These are phyloP conservation scores for Aphaenogaster rudis DNA, from an alignment of 1,140 invertebrate genomes.

Conservation along the genomic window DNA sequence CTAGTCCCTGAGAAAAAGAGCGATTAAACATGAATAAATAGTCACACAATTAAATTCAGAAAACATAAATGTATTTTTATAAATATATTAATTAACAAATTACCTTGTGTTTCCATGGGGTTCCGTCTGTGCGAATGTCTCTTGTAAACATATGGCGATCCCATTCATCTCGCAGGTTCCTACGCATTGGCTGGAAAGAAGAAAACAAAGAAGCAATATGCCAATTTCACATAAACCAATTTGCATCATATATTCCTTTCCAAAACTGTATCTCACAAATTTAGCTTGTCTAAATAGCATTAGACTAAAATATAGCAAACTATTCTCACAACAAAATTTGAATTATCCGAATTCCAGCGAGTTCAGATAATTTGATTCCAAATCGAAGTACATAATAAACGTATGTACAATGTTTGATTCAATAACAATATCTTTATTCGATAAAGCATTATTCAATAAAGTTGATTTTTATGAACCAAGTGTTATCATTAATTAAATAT, in stretches of 20 bases:
- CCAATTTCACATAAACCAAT: neutral
- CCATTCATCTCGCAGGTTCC: conserved; percentile 19
- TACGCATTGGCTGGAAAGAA: conserved; percentile 56
- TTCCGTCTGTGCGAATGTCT: conserved; percentile 44
- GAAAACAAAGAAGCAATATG: neutral
- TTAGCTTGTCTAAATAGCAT: neutral
- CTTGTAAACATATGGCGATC: conserved; percentile 50
- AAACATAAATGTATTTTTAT: neutral
- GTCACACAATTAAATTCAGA: neutral
- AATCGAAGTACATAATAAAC: neutral
- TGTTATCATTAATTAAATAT: neutral
- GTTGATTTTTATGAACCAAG: neutral
- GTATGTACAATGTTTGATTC: neutral
- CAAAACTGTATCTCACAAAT: neutral
- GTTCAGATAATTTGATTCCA: neutral
- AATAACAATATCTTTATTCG: neutral
- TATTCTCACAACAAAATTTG: conserved; percentile 22
- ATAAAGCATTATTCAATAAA: neutral
- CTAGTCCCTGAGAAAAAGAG: conserved; percentile 65
- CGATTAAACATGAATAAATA: conserved; percentile 1
- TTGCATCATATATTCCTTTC: neutral
- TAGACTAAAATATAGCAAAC: neutral
- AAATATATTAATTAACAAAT: conserved; percentile 31
- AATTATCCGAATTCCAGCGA: neutral
- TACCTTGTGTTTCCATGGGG: conserved; percentile 52